A percentile compares a stretch with the other conserved stretches of the same genome.
These are phyloP conservation scores for Mizuhopecten yessoensis DNA, from an alignment of 1,140 invertebrate species.

Conservation along the genomic window DNA sequence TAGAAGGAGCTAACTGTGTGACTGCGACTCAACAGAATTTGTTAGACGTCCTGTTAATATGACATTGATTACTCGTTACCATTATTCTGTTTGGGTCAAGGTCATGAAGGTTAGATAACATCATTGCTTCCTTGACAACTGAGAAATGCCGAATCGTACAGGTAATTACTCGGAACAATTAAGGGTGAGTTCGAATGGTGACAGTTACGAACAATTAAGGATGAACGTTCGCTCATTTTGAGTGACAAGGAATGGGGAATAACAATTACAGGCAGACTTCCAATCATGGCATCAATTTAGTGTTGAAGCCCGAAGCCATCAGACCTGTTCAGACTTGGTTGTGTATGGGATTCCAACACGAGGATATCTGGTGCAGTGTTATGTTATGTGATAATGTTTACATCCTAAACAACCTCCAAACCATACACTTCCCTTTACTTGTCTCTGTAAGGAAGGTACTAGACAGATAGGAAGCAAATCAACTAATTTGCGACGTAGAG, in stretches of 20 bases:
- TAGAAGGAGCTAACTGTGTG: background rate
- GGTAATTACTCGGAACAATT: constrained; percentile 23
- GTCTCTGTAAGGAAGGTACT: background rate
- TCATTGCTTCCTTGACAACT: background rate
- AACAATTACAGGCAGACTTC: constrained; percentile 33
- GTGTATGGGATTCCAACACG: constrained; percentile 9
- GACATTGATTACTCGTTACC: background rate
- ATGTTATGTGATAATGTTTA: background rate
- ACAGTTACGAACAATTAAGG: constrained; percentile 31
- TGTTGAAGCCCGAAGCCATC: background rate
- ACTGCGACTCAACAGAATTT: background rate
- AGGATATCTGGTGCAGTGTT: background rate
- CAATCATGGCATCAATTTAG: background rate
- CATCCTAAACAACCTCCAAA: background rate
- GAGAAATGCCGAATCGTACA: background rate
- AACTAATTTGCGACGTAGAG: background rate
- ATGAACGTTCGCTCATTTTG: background rate
- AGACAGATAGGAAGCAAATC: background rate
- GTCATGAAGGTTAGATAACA: constrained; percentile 28
- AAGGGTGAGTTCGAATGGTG: constrained; percentile 1
- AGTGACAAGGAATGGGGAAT: background rate
- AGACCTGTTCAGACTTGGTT: background rate
- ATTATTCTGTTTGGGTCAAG: background rate
- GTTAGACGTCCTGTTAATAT: constrained; percentile 15
- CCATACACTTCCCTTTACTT: background rate